A percentile compares a stretch with the other conserved stretches of the same genome.
Evolutionary conservation across 2,888 invertebrate genomes (phyloP).

Genomic region (Arge pagana): DNA sequence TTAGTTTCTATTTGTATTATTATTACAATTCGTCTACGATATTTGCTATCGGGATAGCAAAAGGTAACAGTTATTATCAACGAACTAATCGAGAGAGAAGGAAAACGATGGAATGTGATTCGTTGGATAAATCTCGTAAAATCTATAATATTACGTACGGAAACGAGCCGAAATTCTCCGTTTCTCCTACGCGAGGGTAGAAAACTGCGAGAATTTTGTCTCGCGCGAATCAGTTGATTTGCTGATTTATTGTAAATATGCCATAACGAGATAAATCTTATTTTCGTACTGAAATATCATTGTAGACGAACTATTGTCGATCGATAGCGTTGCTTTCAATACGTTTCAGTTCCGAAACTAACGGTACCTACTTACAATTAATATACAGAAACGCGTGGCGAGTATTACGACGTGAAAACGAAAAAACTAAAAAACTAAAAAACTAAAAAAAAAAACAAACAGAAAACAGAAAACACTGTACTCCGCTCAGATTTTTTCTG

Average conservation of each 20-base stretch:
- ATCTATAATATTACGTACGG: too few species aligned
- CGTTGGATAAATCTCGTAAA: too few species aligned
- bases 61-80: too few species aligned
- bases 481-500: too few species aligned
- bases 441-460: not conserved
- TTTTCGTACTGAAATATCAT: not conserved
- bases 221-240: not conserved
- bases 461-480: not conserved
- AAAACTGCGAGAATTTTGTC: slow-evolving; percentile 3
- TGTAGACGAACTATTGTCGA: slow-evolving; percentile 11
- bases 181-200: too few species aligned
- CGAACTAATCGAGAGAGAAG: too few species aligned
- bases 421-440: slow-evolving; percentile 3
- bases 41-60: too few species aligned
- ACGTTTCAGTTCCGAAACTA: slow-evolving; percentile 10
- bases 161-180: slow-evolving; percentile 1
- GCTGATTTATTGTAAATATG: slow-evolving; percentile 8
- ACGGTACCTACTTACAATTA: slow-evolving; percentile 2
- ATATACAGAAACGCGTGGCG: slow-evolving; percentile 2
- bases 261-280: slow-evolving; percentile 4
- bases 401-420: too few species aligned
- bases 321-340: slow-evolving; percentile 18
- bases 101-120: too few species aligned
- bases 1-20: too few species aligned
- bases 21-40: too few species aligned